Evolutionary conservation across 2,888 invertebrate species (phyloP).

Genomic region (Gibbula magus): DNA sequence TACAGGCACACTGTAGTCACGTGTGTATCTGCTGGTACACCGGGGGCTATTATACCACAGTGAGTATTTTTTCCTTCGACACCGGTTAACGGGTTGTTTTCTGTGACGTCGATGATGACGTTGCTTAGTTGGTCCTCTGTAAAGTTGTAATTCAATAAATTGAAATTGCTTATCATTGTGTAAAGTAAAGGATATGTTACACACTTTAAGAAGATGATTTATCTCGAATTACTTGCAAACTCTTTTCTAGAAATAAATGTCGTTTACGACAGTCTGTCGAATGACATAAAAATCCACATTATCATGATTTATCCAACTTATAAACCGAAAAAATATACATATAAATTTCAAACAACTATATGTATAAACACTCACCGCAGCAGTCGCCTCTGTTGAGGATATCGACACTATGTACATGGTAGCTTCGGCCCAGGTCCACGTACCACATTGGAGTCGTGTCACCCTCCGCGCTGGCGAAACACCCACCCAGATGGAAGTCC

Average conservation of each 20-base stretch:
- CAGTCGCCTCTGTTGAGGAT: slow-evolving; percentile 4
- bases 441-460: not conserved
- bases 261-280: not conserved
- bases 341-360: too few relatives aligned
- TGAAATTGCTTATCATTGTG: not conserved
- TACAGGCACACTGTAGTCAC: too few relatives aligned
- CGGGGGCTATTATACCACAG: not conserved
- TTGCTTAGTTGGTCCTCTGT: not conserved
- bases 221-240: too few relatives aligned
- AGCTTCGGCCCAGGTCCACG: not conserved
- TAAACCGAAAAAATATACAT: too few relatives aligned
- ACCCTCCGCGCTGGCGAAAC: not conserved
- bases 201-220: too few relatives aligned
- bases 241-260: too few relatives aligned
- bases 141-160: not conserved
- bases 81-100: not conserved
- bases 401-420: not conserved
- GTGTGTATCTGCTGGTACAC: not conserved
- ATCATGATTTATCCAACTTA: too few relatives aligned
- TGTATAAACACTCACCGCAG: not conserved
- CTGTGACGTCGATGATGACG: too few relatives aligned
- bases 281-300: not conserved
- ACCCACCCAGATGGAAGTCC: not conserved
- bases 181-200: not conserved
- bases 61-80: not conserved